phyloP scores from a whole-genome alignment of 2,113 vertebrate species.

The Beaufortia kweichowensis region DNA sequence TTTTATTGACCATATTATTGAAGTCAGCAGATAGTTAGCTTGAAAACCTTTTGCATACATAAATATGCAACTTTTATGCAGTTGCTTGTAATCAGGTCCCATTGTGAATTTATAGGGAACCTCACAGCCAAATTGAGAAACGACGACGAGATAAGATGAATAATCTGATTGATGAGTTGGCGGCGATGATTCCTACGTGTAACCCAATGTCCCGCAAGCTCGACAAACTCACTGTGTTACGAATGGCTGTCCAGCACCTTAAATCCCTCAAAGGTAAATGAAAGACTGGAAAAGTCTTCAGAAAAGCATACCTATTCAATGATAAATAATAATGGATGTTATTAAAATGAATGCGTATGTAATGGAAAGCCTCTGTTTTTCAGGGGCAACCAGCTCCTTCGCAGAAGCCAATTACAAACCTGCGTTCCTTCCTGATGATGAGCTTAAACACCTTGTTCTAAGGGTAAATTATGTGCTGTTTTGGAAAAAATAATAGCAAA shows the following conservation, averaged over 20 bases:
- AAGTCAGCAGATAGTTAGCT: too few species aligned
- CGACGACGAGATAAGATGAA: conserved; percentile 93
- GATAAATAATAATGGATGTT: not conserved
- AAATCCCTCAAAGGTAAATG: conserved; percentile 84
- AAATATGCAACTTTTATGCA: too few species aligned
- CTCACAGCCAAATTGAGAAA: conserved; percentile 93
- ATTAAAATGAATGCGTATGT: not conserved
- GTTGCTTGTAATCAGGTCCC: not conserved
- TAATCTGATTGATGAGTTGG: conserved; percentile 87
- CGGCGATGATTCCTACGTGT: conserved; percentile 89
- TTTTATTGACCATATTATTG: too few species aligned
- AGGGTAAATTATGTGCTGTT: conserved; percentile 70
- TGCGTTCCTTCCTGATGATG: conserved; percentile 85
- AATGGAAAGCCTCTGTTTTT: not conserved
- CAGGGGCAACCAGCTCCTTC: conserved; percentile 81
- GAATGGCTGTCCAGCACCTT: conserved; percentile 90
- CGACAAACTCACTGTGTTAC: conserved; percentile 91
- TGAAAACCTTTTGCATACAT: not conserved
- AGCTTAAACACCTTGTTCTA: conserved; percentile 83
- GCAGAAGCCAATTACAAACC: conserved; percentile 83
- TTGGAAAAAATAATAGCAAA: not conserved
- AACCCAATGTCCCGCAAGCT: conserved; percentile 84
- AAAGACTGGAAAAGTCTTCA: not conserved
- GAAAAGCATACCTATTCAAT: not conserved
- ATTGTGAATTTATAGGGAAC: conserved; percentile 75